phyloP scores from a whole-genome alignment of 1,140 invertebrate species.

The Arctopsyche grandis region DNA sequence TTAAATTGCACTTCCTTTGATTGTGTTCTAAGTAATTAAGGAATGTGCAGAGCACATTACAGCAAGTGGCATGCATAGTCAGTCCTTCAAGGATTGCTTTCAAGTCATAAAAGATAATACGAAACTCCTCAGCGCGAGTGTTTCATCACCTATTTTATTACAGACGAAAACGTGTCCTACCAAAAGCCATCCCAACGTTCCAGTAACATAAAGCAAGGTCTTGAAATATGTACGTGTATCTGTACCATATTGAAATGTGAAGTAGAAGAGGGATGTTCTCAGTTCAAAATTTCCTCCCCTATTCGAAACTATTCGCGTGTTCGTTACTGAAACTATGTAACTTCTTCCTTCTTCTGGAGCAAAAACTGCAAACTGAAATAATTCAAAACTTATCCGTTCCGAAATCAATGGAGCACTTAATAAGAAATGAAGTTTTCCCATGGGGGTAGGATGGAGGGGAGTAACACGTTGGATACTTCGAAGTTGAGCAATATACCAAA shows the following conservation, averaged over 20 bases:
- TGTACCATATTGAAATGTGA: too few relatives aligned
- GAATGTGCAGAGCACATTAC: background rate
- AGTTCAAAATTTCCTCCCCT: too few relatives aligned
- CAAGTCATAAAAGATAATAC: constrained; percentile 35
- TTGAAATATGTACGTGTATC: background rate
- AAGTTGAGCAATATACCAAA: constrained; percentile 44
- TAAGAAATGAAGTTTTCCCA: constrained; percentile 44
- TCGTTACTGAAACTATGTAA: too few relatives aligned
- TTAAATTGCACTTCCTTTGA: background rate
- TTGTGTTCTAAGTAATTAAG: background rate
- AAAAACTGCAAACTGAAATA: constrained; percentile 46
- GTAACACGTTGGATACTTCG: constrained; percentile 28
- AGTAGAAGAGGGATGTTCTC: too few relatives aligned
- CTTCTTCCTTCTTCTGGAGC: background rate
- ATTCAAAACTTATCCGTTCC: constrained; percentile 49
- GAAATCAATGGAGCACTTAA: constrained; percentile 51
- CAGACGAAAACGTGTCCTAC: constrained; percentile 24
- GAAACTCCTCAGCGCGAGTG: constrained; percentile 14
- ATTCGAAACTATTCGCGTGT: too few relatives aligned
- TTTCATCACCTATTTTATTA: constrained; percentile 41
- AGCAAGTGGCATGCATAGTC: background rate
- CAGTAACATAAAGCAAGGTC: background rate
- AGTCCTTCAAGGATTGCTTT: constrained; percentile 18
- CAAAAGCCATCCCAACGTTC: background rate
- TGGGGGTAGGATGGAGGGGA: background rate